Evolutionary conservation across 2,113 vertebrate species (phyloP).

Genomic region (Aix galericulata): DNA sequence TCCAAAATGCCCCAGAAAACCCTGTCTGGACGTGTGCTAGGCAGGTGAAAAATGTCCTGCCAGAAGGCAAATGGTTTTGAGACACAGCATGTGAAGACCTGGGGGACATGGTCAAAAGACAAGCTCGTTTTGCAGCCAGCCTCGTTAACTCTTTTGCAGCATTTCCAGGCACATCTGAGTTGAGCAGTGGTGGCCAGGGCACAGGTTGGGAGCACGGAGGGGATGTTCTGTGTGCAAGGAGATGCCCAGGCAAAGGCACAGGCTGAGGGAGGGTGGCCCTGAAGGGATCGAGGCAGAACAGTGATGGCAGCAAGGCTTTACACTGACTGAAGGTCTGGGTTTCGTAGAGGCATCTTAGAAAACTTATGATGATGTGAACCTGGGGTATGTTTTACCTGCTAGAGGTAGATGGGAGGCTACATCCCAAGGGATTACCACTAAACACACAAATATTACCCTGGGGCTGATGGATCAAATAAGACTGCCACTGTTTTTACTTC

Average conservation of each 20-base stretch:
- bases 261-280: not conserved
- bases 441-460: not conserved
- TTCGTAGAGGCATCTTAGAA: not conserved
- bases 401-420: not conserved
- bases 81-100: not conserved
- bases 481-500: not conserved
- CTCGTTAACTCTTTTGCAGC: not conserved
- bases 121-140: not conserved
- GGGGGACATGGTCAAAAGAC: not conserved
- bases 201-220: not conserved
- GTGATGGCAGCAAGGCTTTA: not conserved
- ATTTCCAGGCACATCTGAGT: rapidly evolving
- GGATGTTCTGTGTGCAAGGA: not conserved
- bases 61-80: not conserved
- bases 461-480: not conserved
- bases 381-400: not conserved
- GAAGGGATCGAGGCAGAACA: not conserved
- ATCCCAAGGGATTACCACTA: not conserved
- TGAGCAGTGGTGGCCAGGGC: rapidly evolving
- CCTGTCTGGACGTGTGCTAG: not conserved
- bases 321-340: not conserved
- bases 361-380: not conserved
- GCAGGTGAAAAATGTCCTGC: not conserved
- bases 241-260: not conserved
- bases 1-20: not conserved